Percentiles rank a stretch among this genome's conserved stretches.
Conservation (phyloP, 2,113 vertebrate genomes). For the Larimichthys crocea region DNA sequence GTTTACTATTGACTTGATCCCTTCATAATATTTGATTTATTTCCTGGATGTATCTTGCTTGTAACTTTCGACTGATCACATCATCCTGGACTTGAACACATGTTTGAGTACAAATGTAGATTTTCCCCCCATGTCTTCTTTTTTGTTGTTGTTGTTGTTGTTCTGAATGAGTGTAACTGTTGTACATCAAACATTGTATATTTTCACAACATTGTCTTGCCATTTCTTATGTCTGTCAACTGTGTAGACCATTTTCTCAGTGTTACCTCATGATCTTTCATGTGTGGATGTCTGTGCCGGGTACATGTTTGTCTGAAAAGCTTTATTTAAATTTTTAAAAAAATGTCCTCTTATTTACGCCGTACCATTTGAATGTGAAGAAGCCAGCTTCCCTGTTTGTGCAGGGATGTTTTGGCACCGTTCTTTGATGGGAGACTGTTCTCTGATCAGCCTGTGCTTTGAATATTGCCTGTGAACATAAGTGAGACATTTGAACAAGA, state of each 20-base stretch:
- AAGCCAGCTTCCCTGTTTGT: conserved; percentile 49
- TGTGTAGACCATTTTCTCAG: conserved; percentile 61
- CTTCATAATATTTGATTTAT: conserved; percentile 64
- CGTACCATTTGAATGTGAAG: conserved; percentile 75
- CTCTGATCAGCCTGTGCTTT: conserved; percentile 59
- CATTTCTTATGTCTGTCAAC: conserved; percentile 68
- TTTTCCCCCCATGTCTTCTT: conserved; percentile 46
- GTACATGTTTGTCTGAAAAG: conserved; percentile 57
- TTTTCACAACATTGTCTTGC: conserved; percentile 66
- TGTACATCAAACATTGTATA: conserved; percentile 73
- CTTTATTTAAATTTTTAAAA: conserved; percentile 47
- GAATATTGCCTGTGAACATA: conserved; percentile 60
- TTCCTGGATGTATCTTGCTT: conserved; percentile 71
- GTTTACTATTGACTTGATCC: conserved; percentile 64
- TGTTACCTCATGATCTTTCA: conserved; percentile 60
- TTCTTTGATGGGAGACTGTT: conserved; percentile 57
- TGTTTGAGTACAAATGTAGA: conserved; percentile 75
- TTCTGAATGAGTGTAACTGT: conserved; percentile 77
- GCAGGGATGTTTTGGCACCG: conserved; percentile 32
- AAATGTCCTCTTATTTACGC: conserved; percentile 55
- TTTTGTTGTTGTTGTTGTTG: conserved; percentile 38
- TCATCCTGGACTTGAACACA: conserved; percentile 67
- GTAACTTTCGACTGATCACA: conserved; percentile 63
- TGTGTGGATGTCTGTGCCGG: conserved; percentile 64
- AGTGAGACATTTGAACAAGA: conserved; percentile 54